Base-by-base conservation (phyloP, 2,888 invertebrate genomes). In the Scaptomyza cyrtandrae region DNA sequence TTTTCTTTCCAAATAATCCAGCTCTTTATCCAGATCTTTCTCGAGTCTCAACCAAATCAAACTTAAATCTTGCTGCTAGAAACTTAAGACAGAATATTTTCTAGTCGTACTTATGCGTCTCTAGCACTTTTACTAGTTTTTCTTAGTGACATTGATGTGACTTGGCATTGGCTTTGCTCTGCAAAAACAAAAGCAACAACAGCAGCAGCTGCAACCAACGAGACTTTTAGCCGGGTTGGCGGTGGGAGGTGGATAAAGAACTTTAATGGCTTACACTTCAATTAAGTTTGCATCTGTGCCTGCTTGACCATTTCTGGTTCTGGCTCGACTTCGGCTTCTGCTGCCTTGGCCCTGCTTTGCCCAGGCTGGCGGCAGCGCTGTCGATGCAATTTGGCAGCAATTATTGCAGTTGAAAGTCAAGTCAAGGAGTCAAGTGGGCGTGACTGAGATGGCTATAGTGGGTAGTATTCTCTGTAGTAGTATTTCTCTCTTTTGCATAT, bases 381-480 rank as follows among this genome's bases (percentile, higher is more conserved):
- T 71, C 73, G 35, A 50, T 75, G 86, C 86, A 85, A 85, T 88
- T 85, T 85, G 85, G 83, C 88, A 88, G 86, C 88, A 86, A 86
- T 85, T 80, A 85, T 88, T 83, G 87, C 76, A 79, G 80, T 81
- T 80, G 75, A 6, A 35, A 50, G 72, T 69, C 78, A 72, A 78
- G 86, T 66, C 84, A 80, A 41, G 71, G 75, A 84, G 81, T 78
- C 75, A 77, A 63, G 67, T 57, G 48, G 13, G 53, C 58, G 65
- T 41, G 37, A 65, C 35, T 27, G 55, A 19, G 50, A 65, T 33
- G 37, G 67, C 16, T 43, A 39, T 29, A 62, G 68, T 24, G 24
- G 24, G 24, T n/a, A 4, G 24, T 24, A n/a, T n/a, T n/a, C n/a
- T n/a, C n/a, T 4, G 24, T 13, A 19, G 50, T 11, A 24, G n/a